A percentile compares a stretch with the other conserved stretches of the same genome.
Conservation (phyloP, 35 echinoderm and acorn worm genomes). For the Stichopus chloronotus region DNA sequence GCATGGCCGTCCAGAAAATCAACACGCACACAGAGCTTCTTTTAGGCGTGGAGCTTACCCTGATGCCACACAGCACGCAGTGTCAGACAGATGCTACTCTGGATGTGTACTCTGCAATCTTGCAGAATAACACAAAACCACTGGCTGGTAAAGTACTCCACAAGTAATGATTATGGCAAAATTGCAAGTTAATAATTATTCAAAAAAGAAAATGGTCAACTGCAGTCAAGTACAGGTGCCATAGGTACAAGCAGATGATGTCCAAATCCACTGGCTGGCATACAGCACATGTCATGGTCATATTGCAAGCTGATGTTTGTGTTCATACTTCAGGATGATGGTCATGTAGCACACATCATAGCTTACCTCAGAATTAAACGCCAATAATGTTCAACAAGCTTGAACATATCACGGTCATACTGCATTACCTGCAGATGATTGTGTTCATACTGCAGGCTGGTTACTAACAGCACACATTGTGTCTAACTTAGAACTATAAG, state of each 20-base stretch:
- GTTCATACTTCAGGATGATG: too few species aligned
- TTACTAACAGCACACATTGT: too few species aligned
- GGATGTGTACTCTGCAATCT: slow-evolving; percentile 8
- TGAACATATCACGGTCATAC: too few species aligned
- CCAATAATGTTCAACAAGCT: too few species aligned
- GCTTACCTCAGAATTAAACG: too few species aligned
- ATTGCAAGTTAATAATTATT: neutral
- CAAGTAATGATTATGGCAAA: neutral
- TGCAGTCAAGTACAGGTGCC: neutral
- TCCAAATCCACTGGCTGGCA: neutral
- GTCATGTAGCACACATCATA: too few species aligned
- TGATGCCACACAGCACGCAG: slow-evolving; percentile 33
- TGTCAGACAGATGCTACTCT: slow-evolving; percentile 35
- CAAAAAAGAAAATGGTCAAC: neutral
- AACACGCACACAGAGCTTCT: slow-evolving; percentile 21
- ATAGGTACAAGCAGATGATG: neutral
- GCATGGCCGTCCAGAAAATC: slow-evolving; percentile 45
- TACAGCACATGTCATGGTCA: too few species aligned
- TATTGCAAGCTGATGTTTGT: too few species aligned
- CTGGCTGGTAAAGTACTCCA: slow-evolving; percentile 34
- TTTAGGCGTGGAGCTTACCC: neutral
- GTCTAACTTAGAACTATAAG: too few species aligned
- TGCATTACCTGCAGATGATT: too few species aligned
- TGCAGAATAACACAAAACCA: slow-evolving; percentile 33
- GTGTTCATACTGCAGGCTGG: too few species aligned